phyloP scores from a whole-genome alignment of 2,888 invertebrate genomes.

The Tetramorium bicarinatum region DNA sequence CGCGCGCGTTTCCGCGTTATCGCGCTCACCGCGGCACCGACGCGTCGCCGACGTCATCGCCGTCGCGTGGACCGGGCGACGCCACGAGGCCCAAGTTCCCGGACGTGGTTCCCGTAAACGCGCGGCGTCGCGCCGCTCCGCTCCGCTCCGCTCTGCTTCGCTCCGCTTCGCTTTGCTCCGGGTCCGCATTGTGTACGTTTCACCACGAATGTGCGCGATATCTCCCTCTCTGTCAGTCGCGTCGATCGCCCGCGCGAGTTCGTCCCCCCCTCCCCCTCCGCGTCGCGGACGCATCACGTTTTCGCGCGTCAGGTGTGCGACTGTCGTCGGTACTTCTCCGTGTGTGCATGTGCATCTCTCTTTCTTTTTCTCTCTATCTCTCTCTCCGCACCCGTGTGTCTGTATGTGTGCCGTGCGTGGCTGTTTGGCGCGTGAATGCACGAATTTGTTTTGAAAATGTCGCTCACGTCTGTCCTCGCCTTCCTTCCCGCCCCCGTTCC shows the following conservation, averaged over 20 bases:
- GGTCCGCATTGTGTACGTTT: constrained; percentile 46
- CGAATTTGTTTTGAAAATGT: constrained; percentile 48
- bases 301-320: constrained; percentile 57
- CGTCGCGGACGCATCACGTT: background rate
- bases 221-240: constrained; percentile 12
- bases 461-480: background rate
- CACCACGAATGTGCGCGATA: constrained; percentile 29
- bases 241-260: background rate
- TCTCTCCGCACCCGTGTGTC: background rate
- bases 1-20: constrained; percentile 30
- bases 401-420: constrained; percentile 44
- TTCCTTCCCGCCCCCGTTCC: background rate
- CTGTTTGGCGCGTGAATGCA: constrained; percentile 30
- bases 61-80: background rate
- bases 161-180: background rate
- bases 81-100: background rate
- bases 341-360: constrained; percentile 43
- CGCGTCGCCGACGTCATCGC: constrained; percentile 6
- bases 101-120: constrained; percentile 1
- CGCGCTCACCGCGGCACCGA: background rate
- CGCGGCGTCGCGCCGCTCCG: constrained; percentile 40
- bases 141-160: background rate
- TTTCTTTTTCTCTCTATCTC: background rate
- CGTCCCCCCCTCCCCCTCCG: background rate
- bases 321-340: constrained; percentile 23